phyloP scores from a whole-genome alignment of 37 sponge, comb jelly and placozoan genomes.

The Ephydatia muelleri region DNA sequence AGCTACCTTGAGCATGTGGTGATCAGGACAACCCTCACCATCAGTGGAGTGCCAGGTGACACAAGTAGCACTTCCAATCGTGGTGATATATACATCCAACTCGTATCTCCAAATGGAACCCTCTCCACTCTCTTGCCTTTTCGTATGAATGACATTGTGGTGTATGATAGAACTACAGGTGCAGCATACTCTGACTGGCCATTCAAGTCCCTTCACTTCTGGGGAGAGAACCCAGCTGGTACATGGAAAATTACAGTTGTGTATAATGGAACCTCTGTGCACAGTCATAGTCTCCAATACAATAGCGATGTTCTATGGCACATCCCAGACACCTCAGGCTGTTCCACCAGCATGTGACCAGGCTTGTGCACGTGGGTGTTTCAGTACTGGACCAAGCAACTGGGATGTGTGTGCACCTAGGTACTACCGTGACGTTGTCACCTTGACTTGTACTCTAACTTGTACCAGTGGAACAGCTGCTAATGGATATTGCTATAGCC shows the following conservation, averaged over 20 bases:
- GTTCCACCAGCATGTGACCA: constrained; percentile 42
- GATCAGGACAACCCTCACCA: neutral
- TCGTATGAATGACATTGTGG: constrained; percentile 32
- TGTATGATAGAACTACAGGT: neutral
- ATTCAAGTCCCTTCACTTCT: constrained; percentile 59
- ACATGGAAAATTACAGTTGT: constrained; percentile 31
- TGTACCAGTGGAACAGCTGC: constrained; percentile 15
- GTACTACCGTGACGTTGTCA: neutral
- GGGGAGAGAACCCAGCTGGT: constrained; percentile 68
- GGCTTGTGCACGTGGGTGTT: constrained; percentile 42
- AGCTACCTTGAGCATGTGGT: constrained; percentile 29
- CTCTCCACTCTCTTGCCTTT: constrained; percentile 46
- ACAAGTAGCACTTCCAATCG: constrained; percentile 9
- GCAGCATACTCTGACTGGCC: constrained; percentile 52
- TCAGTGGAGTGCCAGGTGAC: neutral
- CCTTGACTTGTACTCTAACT: neutral
- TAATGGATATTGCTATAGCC: constrained; percentile 5
- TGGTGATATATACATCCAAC: constrained; percentile 57
- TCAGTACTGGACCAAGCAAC: neutral
- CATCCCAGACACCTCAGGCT: constrained; percentile 15
- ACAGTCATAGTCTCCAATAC: constrained; percentile 20
- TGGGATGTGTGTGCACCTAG: constrained; percentile 19
- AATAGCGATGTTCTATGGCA: constrained; percentile 35
- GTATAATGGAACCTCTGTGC: neutral
- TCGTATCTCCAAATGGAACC: constrained; percentile 70